Percentiles rank a stretch among this genome's conserved stretches.
Conservation (phyloP, 2,113 vertebrate species). For the Aptenodytes forsteri region DNA sequence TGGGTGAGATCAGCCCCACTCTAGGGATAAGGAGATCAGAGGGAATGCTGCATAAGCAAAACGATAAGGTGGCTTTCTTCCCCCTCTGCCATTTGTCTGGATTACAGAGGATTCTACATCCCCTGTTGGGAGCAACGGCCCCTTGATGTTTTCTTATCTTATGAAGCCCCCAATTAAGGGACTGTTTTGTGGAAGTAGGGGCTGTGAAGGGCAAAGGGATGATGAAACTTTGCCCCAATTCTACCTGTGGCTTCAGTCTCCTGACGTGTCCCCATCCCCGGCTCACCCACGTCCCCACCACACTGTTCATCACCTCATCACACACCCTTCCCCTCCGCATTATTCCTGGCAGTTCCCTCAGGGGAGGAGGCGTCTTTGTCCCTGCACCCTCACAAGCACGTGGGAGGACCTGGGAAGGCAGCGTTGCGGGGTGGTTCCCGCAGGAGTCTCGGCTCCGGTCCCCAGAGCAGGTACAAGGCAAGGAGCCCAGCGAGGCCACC, state of each 20-base stretch:
- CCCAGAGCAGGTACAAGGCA: background rate
- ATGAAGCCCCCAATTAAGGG: background rate
- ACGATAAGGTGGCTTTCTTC: background rate
- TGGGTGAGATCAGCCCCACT: constrained; percentile 12
- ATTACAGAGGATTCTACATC: background rate
- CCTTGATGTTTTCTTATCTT: background rate
- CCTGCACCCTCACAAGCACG: background rate
- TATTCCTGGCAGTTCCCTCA: constrained; percentile 10
- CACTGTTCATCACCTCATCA: background rate
- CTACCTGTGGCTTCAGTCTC: background rate
- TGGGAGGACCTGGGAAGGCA: background rate
- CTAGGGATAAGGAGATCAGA: constrained; percentile 7
- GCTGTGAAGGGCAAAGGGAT: background rate
- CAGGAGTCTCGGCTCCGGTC: background rate
- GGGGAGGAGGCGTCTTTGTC: background rate
- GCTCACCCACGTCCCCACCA: background rate
- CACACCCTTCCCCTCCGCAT: background rate
- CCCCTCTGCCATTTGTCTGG: background rate
- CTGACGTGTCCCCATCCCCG: background rate
- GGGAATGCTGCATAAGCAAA: background rate
- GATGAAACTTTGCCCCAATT: background rate
- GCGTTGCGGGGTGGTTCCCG: background rate
- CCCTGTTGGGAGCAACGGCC: background rate
- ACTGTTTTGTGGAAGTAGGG: background rate
- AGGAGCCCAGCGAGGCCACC: background rate